A percentile compares a stretch with the other conserved stretches of the same genome.
These are phyloP conservation scores for Rhyacichthys aspro DNA, from an alignment of 2,797 vertebrate genomes.

Conservation along the genomic window DNA sequence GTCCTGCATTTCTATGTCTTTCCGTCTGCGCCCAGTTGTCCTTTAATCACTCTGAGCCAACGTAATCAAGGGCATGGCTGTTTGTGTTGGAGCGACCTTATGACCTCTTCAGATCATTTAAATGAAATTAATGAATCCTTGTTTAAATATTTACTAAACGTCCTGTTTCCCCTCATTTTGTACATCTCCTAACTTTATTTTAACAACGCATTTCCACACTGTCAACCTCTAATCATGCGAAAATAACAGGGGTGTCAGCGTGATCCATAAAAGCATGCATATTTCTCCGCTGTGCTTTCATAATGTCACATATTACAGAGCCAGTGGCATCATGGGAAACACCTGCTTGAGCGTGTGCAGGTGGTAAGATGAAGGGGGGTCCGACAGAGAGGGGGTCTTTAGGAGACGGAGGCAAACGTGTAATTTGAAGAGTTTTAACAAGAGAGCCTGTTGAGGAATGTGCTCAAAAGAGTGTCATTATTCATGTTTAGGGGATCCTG, in stretches of 20 bases:
- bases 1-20: slow-evolving; percentile 16
- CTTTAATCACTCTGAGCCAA: slow-evolving; percentile 28
- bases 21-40: slow-evolving; percentile 4
- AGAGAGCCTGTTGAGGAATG: slow-evolving; percentile 43
- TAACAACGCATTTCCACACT: slow-evolving; percentile 11
- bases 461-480: slow-evolving; percentile 43
- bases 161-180: too few species aligned
- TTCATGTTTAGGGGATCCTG: slow-evolving; percentile 17
- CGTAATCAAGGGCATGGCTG: slow-evolving; percentile 26
- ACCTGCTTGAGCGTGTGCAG: slow-evolving; percentile 65
- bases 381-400: slow-evolving; percentile 12
- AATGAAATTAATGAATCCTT: neutral
- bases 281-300: slow-evolving; percentile 52
- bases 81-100: slow-evolving; percentile 4
- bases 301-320: slow-evolving; percentile 62
- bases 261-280: slow-evolving; percentile 60
- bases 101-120: slow-evolving; percentile 15
- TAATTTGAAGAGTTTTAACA: slow-evolving; percentile 63
- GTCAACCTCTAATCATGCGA: slow-evolving; percentile 61
- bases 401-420: slow-evolving; percentile 36
- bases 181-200: slow-evolving; percentile 4
- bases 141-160: too few species aligned
- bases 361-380: slow-evolving; percentile 29
- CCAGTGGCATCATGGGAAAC: slow-evolving; percentile 62
- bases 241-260: slow-evolving; percentile 56